A percentile compares a stretch with the other conserved stretches of the same genome.
phyloP scores from a whole-genome alignment of 2,797 vertebrate genomes.

The Labeo calbasu region DNA sequence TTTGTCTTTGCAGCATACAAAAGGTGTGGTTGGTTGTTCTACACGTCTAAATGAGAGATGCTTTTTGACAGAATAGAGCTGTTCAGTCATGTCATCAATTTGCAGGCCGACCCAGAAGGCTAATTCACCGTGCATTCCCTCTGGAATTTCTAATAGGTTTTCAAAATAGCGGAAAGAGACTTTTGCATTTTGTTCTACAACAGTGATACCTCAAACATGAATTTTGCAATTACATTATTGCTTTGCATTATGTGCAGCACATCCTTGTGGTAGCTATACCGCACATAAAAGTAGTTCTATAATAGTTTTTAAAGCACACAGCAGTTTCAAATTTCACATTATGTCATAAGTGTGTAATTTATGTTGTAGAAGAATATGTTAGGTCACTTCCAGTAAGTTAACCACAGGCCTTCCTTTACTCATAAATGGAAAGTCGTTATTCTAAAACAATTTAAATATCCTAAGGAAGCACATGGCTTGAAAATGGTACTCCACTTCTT shows the following conservation, averaged over 20 bases:
- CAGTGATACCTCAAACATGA: neutral
- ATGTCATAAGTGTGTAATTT: neutral
- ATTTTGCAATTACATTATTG: neutral
- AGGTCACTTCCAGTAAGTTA: neutral
- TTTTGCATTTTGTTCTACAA: neutral
- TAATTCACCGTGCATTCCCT: conserved; percentile 13
- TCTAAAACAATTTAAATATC: neutral
- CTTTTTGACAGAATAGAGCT: neutral
- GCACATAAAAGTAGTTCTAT: neutral
- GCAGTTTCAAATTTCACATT: neutral
- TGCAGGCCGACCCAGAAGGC: neutral
- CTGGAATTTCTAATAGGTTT: conserved; percentile 21
- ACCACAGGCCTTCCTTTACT: neutral
- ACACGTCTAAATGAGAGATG: conserved; percentile 3
- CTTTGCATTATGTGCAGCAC: neutral
- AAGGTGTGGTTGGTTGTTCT: neutral
- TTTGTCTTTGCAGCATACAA: neutral
- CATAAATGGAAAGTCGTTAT: neutral
- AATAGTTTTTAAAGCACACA: neutral
- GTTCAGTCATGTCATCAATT: conserved; percentile 26
- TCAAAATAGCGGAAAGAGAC: neutral
- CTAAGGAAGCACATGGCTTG: neutral
- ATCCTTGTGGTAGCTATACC: neutral
- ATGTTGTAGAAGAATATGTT: neutral
- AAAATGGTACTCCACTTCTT: neutral